Percentiles rank a stretch among this genome's conserved stretches.
Evolutionary conservation across 2,888 invertebrate species (phyloP).

Genomic region (Anoplius nigerrimus): DNA sequence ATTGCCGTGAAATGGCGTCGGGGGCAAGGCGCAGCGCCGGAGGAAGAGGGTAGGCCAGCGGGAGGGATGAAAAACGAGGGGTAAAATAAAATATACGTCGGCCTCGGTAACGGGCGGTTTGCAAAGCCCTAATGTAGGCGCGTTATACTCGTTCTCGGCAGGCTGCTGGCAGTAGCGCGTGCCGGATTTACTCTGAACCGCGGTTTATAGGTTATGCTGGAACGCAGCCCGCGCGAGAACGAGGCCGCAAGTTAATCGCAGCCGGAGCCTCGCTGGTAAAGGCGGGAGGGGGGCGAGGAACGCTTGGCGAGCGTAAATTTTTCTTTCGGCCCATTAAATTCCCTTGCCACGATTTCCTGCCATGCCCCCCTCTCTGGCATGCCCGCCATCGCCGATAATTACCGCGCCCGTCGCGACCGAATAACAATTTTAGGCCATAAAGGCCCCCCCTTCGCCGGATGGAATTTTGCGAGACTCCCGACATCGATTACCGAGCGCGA

Average conservation of each 20-base stretch:
- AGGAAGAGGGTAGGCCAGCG: background rate
- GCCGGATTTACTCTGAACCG: slow-evolving; percentile 53
- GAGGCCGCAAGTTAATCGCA: slow-evolving; percentile 44
- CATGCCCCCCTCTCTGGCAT: too few relatives aligned
- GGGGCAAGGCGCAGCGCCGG: background rate
- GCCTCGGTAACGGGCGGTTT: slow-evolving; percentile 28
- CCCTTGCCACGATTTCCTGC: background rate
- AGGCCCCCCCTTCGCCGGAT: too few relatives aligned
- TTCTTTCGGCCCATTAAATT: slow-evolving; percentile 18
- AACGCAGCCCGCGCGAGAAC: slow-evolving; percentile 45
- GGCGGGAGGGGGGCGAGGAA: slow-evolving; percentile 15
- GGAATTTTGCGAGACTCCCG: too few relatives aligned
- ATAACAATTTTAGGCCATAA: too few relatives aligned
- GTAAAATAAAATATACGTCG: slow-evolving; percentile 40
- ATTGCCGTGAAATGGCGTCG: background rate
- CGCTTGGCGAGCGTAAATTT: slow-evolving; percentile 40
- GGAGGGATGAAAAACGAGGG: slow-evolving; percentile 13
- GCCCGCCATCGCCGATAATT: too few relatives aligned
- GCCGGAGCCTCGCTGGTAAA: slow-evolving; percentile 28
- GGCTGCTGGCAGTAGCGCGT: slow-evolving; percentile 43
- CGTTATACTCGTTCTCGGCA: slow-evolving; percentile 21
- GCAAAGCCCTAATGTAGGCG: slow-evolving; percentile 40
- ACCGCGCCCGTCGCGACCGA: too few relatives aligned
- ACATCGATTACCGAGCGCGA: too few relatives aligned
- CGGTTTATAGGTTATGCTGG: slow-evolving; percentile 52